Conservation (phyloP, 2,888 invertebrate genomes). For the Leptarthrus brevirostris region DNA sequence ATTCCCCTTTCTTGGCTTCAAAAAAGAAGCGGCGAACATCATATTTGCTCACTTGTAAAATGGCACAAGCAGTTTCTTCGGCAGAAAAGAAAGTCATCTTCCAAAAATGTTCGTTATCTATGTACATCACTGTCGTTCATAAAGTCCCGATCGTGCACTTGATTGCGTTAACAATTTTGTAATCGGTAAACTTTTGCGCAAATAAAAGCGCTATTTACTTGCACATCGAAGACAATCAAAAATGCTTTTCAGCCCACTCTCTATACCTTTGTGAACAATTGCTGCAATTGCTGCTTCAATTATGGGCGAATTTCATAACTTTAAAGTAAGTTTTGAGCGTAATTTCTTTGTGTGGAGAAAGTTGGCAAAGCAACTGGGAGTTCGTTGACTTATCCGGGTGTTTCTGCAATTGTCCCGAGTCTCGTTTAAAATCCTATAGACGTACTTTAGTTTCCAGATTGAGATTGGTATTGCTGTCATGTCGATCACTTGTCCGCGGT, state of each 20-base stretch:
- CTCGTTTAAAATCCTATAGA: constrained; percentile 10
- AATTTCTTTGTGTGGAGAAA: constrained; percentile 41
- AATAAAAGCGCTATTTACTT: constrained; percentile 25
- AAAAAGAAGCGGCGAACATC: not conserved
- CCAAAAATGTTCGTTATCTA: not conserved
- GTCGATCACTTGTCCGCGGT: constrained; percentile 23
- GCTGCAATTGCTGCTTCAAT: constrained; percentile 43
- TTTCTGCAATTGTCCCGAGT: constrained; percentile 9
- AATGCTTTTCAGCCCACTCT: constrained; percentile 37
- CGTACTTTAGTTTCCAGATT: not conserved
- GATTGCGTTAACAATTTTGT: constrained; percentile 33
- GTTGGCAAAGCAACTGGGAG: not conserved
- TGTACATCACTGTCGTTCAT: not conserved
- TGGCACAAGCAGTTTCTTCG: no score
- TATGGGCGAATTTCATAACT: constrained; percentile 43
- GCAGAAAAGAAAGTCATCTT: not conserved
- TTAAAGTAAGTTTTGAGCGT: constrained; percentile 7
- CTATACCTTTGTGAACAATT: not conserved
- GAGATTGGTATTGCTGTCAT: constrained; percentile 1
- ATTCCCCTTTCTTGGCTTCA: not conserved
- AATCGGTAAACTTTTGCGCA: constrained; percentile 24
- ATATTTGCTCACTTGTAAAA: no score
- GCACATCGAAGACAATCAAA: constrained; percentile 38
- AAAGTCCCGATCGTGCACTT: not conserved
- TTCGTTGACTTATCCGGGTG: constrained; percentile 40